Evolutionary conservation across 2,797 vertebrate species (phyloP).

Genomic region (Centroberyx gerrardi): DNA sequence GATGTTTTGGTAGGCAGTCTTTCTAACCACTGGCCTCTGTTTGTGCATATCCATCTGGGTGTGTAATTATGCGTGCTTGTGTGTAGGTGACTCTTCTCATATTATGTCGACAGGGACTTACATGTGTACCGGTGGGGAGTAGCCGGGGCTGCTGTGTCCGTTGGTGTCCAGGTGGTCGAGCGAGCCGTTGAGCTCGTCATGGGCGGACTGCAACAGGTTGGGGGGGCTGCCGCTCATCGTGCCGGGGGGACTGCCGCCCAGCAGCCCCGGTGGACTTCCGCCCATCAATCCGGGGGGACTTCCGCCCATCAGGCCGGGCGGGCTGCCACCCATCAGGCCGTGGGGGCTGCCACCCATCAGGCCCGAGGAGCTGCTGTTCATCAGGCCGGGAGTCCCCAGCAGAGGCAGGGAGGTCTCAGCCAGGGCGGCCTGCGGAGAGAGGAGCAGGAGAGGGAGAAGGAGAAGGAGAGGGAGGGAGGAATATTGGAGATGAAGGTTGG

Average conservation of each 20-base stretch:
- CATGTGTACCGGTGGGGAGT: constrained; percentile 97
- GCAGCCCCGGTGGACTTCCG: constrained; percentile 92
- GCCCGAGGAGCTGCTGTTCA: constrained; percentile 94
- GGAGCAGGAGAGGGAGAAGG: background rate
- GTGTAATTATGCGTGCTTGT: background rate
- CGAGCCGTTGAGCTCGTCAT: constrained; percentile 96
- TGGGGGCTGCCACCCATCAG: constrained; percentile 94
- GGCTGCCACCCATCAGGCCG: constrained; percentile 93
- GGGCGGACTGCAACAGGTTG: constrained; percentile 91
- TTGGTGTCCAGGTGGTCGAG: constrained; percentile 99
- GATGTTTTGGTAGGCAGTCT: no score
- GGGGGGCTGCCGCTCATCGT: constrained; percentile 93
- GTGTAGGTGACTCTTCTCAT: background rate
- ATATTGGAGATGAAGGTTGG: constrained; percentile 7
- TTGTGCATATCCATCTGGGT: background rate
- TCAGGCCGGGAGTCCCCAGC: constrained; percentile 93
- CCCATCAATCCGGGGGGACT: constrained; percentile 89
- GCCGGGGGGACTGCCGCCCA: constrained; percentile 93
- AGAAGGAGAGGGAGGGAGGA: background rate
- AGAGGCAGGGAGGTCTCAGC: constrained; percentile 98
- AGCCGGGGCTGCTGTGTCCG: constrained; percentile 96
- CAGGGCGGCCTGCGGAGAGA: constrained; percentile 90
- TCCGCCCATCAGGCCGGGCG: constrained; percentile 92
- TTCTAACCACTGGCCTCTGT: no score
- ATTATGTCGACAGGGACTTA: constrained; percentile 82